Conservation (phyloP, 2,797 vertebrate genomes). For the Acrocephalus scirpaceus region DNA sequence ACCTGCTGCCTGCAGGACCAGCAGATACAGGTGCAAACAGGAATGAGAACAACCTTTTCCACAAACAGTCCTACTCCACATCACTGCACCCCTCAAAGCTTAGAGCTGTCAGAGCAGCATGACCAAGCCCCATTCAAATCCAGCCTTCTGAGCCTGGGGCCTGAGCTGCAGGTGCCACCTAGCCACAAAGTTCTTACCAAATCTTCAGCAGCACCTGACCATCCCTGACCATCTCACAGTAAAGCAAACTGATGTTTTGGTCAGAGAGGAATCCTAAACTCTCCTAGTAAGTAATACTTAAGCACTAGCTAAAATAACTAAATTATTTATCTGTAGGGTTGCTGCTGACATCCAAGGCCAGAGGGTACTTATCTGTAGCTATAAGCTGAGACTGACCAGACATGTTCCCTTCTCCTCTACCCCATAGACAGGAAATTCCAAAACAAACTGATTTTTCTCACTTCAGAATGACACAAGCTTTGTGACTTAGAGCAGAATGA, state of each 20-base stretch:
- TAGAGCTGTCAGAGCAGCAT: background rate
- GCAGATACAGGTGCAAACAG: background rate
- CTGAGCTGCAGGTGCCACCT: background rate
- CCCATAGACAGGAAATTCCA: background rate
- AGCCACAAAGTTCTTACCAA: background rate
- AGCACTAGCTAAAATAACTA: background rate
- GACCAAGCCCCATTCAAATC: background rate
- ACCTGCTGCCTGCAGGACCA: background rate
- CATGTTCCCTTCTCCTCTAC: background rate
- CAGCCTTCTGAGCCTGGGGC: background rate
- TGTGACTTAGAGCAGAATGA: background rate
- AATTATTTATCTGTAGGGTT: background rate
- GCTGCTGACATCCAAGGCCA: background rate
- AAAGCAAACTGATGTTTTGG: background rate
- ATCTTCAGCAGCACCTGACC: background rate
- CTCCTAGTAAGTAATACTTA: background rate
- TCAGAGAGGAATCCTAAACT: background rate
- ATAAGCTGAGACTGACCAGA: background rate
- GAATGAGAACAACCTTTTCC: background rate
- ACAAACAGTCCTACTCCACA: background rate
- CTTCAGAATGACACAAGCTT: background rate
- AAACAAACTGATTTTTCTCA: background rate
- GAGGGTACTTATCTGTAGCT: background rate
- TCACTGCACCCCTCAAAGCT: background rate
- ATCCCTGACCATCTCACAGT: background rate